Percentiles rank a stretch among this genome's conserved stretches.
Evolutionary conservation across 2,797 vertebrate genomes (phyloP).

Genomic region (Acridotheres tristis): DNA sequence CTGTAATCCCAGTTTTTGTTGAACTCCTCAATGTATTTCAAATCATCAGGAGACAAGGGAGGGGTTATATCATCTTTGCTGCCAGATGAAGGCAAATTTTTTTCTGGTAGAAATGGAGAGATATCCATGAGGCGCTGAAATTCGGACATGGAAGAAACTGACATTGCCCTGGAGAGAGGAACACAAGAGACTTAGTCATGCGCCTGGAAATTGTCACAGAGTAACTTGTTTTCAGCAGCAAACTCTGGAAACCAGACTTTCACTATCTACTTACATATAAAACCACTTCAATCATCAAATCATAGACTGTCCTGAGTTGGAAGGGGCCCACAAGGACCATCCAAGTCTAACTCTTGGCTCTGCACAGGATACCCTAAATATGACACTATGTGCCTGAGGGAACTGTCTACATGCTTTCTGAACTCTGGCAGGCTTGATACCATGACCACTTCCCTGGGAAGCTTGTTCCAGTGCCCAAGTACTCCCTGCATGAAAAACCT

Average conservation of each 20-base stretch:
- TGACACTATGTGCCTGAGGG: background rate
- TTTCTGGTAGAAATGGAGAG: constrained; percentile 96
- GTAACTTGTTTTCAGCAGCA: background rate
- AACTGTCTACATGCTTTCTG: background rate
- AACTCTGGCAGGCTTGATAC: background rate
- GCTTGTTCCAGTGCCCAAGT: background rate
- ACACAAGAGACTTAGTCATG: background rate
- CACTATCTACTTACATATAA: background rate
- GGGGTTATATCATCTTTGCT: constrained; percentile 89
- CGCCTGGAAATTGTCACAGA: background rate
- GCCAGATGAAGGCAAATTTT: constrained; percentile 77
- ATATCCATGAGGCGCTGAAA: constrained; percentile 98
- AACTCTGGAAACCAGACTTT: background rate
- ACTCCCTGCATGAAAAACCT: accelerated
- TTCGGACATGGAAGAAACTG: constrained; percentile 98
- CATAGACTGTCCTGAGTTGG: background rate
- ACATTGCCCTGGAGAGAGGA: constrained; percentile 86
- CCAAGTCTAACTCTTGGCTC: background rate
- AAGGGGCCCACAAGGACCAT: background rate
- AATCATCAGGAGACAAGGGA: constrained; percentile 94
- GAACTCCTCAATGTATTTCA: constrained; percentile 99
- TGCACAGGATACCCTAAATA: background rate
- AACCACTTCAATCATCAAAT: background rate
- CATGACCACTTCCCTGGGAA: background rate
- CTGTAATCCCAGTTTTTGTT: constrained; percentile 91